phyloP scores from a whole-genome alignment of 1,140 invertebrate genomes.

The Melanaphis sacchari region DNA sequence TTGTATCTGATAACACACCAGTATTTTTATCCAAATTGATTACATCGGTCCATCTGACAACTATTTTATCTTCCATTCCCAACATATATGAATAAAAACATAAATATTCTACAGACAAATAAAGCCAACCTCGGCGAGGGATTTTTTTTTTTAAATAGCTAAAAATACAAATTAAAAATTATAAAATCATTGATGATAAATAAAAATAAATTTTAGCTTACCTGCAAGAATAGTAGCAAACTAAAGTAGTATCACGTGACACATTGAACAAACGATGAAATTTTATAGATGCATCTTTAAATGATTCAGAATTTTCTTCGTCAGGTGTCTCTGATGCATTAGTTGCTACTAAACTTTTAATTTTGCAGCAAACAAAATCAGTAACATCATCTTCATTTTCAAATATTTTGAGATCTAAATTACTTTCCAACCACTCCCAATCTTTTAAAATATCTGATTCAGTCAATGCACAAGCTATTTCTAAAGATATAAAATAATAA shows the following conservation, averaged over 20 bases:
- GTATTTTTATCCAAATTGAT: constrained; percentile 77
- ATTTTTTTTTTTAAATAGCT: constrained; percentile 93
- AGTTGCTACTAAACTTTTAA: constrained; percentile 87
- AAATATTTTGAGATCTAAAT: constrained; percentile 88
- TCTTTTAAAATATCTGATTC: constrained; percentile 86
- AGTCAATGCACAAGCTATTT: constrained; percentile 84
- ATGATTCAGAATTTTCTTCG: constrained; percentile 84
- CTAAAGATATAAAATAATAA: constrained; percentile 67
- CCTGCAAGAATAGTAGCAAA: constrained; percentile 95
- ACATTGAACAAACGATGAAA: constrained; percentile 90
- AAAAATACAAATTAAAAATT: constrained; percentile 67
- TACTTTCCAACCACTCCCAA: constrained; percentile 92
- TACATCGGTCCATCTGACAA: constrained; percentile 85
- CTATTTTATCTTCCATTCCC: constrained; percentile 87
- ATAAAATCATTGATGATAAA: neutral
- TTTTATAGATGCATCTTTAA: constrained; percentile 82
- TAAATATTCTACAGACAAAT: constrained; percentile 93
- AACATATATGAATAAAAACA: constrained; percentile 96
- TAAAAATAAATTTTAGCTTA: constrained; percentile 62
- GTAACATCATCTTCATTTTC: constrained; percentile 93
- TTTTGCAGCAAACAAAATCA: constrained; percentile 95
- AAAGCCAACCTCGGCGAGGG: constrained; percentile 94
- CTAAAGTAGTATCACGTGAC: constrained; percentile 92
- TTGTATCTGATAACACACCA: constrained; percentile 84
- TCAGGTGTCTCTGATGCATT: constrained; percentile 63